phyloP scores from a whole-genome alignment of 2,113 vertebrate species.

The Sisor rabdophorus region DNA sequence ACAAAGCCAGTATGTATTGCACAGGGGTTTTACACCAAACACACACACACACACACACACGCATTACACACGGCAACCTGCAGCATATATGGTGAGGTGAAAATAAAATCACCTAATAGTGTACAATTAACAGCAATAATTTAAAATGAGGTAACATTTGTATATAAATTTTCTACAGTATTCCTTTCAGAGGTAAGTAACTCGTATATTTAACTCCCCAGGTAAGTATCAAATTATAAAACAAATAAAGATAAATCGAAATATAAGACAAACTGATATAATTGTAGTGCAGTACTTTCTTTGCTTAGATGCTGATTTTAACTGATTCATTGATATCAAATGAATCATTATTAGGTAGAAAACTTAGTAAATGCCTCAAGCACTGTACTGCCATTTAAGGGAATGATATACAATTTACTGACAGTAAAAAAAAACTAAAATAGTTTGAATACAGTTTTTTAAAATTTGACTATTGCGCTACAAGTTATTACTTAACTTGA shows the following conservation, averaged over 20 bases:
- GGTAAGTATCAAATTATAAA: slow-evolving; percentile 5
- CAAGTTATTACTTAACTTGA: no score
- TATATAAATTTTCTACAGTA: not conserved
- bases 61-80: not conserved
- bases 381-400: no score
- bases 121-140: not conserved
- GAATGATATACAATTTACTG: not conserved
- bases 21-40: slow-evolving; percentile 67
- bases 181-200: slow-evolving; percentile 31
- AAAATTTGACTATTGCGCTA: no score
- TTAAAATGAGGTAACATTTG: not conserved
- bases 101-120: no score
- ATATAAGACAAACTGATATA: not conserved
- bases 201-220: not conserved
- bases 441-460: no score
- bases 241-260: slow-evolving; percentile 13
- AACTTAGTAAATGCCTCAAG: no score
- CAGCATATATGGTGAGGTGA: no score
- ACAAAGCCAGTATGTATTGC: slow-evolving; percentile 92
- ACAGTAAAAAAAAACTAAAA: no score
- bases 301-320: not conserved
- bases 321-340: no score
- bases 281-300: not conserved
- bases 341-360: not conserved
- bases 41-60: slow-evolving; percentile 44